A percentile compares a stretch with the other conserved stretches of the same genome.
These are phyloP conservation scores for Dendronephthya gigantea DNA, from an alignment of 64 coral and sea anemone genomes.

Conservation along the genomic window DNA sequence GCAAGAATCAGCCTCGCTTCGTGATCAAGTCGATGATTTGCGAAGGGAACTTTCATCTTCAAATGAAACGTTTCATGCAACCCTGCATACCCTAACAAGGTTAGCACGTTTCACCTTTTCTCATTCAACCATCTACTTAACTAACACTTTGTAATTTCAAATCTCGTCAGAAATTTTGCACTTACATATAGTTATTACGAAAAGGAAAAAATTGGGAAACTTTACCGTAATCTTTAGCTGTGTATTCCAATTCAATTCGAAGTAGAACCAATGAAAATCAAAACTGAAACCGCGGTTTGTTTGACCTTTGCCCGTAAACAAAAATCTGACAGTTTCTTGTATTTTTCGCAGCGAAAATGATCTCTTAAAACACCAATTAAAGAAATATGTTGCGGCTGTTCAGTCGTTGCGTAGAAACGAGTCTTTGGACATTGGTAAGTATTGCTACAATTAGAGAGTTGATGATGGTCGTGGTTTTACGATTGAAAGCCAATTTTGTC, in stretches of 20 bases:
- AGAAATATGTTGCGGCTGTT: constrained; percentile 95
- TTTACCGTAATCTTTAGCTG: too few species aligned
- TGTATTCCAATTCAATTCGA: too few species aligned
- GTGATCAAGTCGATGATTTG: constrained; percentile 37
- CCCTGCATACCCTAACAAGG: constrained; percentile 61
- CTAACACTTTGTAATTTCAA: too few species aligned
- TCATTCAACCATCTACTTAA: too few species aligned
- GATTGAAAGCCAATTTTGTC: not conserved
- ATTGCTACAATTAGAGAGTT: not conserved
- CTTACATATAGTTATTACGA: too few species aligned
- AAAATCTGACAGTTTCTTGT: too few species aligned
- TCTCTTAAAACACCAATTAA: constrained; percentile 94
- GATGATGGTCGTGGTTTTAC: not conserved
- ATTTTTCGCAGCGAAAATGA: constrained; percentile 73
- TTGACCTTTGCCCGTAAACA: too few species aligned
- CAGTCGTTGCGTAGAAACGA: constrained; percentile 65
- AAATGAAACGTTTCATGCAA: constrained; percentile 36
- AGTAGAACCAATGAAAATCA: too few species aligned
- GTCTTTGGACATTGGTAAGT: not conserved
- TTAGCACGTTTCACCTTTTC: not conserved
- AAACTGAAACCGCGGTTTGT: too few species aligned
- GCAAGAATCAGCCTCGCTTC: constrained; percentile 37
- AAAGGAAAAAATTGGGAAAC: too few species aligned
- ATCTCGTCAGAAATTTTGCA: too few species aligned
- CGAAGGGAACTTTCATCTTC: constrained; percentile 29